phyloP scores from a whole-genome alignment of 1,140 invertebrate genomes.

The Spodoptera frugiperda region DNA sequence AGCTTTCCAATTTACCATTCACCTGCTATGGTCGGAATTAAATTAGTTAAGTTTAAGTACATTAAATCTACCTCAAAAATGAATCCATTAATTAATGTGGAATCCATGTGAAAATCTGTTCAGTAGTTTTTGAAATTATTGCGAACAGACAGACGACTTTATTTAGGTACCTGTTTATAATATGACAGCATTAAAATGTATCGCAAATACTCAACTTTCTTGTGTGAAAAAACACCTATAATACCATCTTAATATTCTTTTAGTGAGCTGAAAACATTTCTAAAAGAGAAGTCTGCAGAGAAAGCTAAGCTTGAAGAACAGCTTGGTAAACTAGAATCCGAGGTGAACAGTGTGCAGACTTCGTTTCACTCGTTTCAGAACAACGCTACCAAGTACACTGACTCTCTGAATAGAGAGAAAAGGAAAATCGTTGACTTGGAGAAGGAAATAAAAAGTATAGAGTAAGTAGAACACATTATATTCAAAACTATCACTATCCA shows the following conservation, averaged over 20 bases:
- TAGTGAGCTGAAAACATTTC: constrained; percentile 59
- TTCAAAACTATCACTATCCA: too few species aligned
- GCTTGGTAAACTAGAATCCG: constrained; percentile 52
- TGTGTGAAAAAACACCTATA: too few species aligned
- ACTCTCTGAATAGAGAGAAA: constrained; percentile 65
- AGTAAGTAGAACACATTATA: constrained; percentile 52
- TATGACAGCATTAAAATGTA: too few species aligned
- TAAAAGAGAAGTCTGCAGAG: constrained; percentile 56
- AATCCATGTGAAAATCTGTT: background rate
- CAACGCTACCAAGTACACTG: constrained; percentile 59
- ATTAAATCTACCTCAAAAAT: too few species aligned
- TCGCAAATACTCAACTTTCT: too few species aligned
- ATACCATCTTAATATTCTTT: constrained; percentile 8
- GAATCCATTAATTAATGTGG: too few species aligned
- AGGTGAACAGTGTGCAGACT: constrained; percentile 54
- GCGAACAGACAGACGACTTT: too few species aligned
- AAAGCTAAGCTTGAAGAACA: constrained; percentile 59
- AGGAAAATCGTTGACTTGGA: constrained; percentile 70
- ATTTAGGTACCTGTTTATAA: too few species aligned
- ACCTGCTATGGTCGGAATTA: too few species aligned
- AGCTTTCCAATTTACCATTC: too few species aligned
- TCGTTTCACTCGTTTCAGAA: constrained; percentile 49
- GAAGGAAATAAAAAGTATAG: constrained; percentile 69
- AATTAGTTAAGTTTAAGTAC: too few species aligned
- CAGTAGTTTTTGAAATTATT: background rate